phyloP scores from a whole-genome alignment of 2,888 invertebrate genomes.

The Polia nebulosa region DNA sequence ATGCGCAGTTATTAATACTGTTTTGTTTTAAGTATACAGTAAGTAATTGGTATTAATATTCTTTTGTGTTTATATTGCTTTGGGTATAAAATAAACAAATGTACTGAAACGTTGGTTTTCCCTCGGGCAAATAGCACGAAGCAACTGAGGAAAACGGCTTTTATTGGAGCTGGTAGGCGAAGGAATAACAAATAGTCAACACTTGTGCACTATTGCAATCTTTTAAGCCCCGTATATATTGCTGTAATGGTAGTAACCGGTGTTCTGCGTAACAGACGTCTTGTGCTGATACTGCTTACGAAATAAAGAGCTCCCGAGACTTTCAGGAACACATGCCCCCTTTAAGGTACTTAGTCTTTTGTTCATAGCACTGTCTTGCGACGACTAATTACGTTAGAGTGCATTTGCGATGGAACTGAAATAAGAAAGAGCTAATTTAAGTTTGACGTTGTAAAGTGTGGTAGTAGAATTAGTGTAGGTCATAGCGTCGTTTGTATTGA shows the following conservation, averaged over 20 bases:
- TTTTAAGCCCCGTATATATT: conserved; percentile 56
- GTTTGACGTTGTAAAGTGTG: conserved; percentile 52
- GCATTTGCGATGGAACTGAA: conserved; percentile 5
- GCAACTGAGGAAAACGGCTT: conserved; percentile 58
- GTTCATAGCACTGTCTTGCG: conserved; percentile 9
- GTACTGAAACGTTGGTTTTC: conserved; percentile 49
- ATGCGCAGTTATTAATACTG: conserved; percentile 17
- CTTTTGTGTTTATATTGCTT: conserved; percentile 50
- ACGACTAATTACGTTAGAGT: conserved; percentile 23
- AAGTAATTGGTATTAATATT: conserved; percentile 52
- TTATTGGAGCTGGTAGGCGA: conserved; percentile 61
- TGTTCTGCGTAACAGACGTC: conserved; percentile 21
- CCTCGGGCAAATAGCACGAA: conserved; percentile 51
- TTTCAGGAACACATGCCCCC: conserved; percentile 6
- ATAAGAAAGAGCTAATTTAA: conserved; percentile 33
- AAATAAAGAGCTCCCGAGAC: conserved; percentile 17
- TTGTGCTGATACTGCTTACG: conserved; percentile 24
- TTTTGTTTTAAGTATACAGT: conserved; percentile 21
- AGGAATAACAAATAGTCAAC: conserved; percentile 62
- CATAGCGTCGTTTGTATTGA: conserved; percentile 67
- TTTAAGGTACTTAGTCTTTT: conserved; percentile 1
- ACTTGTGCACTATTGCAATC: conserved; percentile 63
- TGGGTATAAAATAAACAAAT: conserved; percentile 58
- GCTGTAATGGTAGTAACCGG: conserved; percentile 39
- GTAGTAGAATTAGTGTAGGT: conserved; percentile 67